Conservation (phyloP, 2,888 invertebrate genomes). For the Epistrophe eligans region DNA sequence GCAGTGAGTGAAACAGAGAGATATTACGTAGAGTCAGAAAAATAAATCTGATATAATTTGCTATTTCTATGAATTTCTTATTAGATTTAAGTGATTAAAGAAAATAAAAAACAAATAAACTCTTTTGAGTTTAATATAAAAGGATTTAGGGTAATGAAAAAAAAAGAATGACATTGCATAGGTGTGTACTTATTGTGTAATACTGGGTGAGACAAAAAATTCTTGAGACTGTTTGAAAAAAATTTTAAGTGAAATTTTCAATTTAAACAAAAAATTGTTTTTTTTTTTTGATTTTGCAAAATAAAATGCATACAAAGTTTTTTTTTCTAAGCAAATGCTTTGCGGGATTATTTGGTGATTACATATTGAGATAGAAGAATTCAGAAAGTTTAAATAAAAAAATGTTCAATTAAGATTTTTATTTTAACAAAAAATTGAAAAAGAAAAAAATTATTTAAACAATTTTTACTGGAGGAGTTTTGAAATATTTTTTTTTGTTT, state of each 20-base stretch:
- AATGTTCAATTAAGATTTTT: background rate
- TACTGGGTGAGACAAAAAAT: conserved; percentile 66
- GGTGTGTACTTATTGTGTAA: conserved; percentile 60
- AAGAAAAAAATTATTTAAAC: background rate
- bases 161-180: conserved; percentile 40
- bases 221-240: conserved; percentile 66
- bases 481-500: background rate
- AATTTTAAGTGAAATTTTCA: conserved; percentile 54
- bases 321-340: conserved; percentile 26
- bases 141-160: background rate
- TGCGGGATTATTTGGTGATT: conserved; percentile 12
- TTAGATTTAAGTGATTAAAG: conserved; percentile 7
- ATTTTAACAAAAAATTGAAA: background rate
- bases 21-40: conserved; percentile 1
- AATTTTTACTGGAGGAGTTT: conserved; percentile 34
- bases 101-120: background rate
- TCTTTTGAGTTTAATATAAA: background rate
- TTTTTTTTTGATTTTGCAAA: conserved; percentile 26
- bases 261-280: conserved; percentile 31
- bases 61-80: background rate
- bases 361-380: background rate
- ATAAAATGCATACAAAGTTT: conserved; percentile 25
- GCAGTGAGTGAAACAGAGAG: background rate
- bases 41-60: conserved; percentile 17
- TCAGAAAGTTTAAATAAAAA: background rate